A percentile compares a stretch with the other conserved stretches of the same genome.
These are phyloP conservation scores for Trypoxylus dichotomus DNA, from an alignment of 1,140 invertebrate species.

Conservation along the genomic window DNA sequence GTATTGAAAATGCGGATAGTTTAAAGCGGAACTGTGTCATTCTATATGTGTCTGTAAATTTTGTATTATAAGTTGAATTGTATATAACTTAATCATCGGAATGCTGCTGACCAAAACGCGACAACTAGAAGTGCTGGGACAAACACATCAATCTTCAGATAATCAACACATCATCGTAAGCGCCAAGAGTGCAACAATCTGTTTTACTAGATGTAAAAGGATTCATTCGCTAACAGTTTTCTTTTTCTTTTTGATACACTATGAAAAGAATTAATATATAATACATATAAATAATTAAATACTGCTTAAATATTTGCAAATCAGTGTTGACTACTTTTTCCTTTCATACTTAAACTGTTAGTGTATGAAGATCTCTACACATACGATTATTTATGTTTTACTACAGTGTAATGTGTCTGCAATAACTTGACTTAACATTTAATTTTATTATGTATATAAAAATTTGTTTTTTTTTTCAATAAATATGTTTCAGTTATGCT, in stretches of 20 bases:
- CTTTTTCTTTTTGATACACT: too few species aligned
- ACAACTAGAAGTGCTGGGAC: not conserved
- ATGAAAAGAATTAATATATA: too few species aligned
- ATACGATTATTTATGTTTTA: not conserved
- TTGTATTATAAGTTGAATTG: constrained; percentile 28
- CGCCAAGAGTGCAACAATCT: not conserved
- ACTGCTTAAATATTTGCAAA: not conserved
- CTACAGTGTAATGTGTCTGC: constrained; percentile 1
- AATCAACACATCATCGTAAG: not conserved
- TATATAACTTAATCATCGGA: constrained; percentile 1
- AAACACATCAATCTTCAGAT: not conserved
- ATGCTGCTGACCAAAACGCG: not conserved
- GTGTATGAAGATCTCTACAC: not conserved
- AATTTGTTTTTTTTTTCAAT: not conserved
- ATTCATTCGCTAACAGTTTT: not conserved
- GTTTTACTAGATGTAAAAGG: not conserved
- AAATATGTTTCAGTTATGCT: constrained; percentile 11
- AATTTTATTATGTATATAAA: constrained; percentile 24
- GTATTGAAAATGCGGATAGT: constrained; percentile 20
- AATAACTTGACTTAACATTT: constrained; percentile 11
- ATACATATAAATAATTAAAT: too few species aligned
- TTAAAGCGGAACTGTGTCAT: constrained; percentile 15
- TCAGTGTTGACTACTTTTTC: not conserved
- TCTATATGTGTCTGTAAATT: constrained; percentile 26
- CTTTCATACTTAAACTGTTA: not conserved